A percentile compares a stretch with the other conserved stretches of the same genome.
phyloP scores from a whole-genome alignment of 2,888 invertebrate species.

The Bibio marci region DNA sequence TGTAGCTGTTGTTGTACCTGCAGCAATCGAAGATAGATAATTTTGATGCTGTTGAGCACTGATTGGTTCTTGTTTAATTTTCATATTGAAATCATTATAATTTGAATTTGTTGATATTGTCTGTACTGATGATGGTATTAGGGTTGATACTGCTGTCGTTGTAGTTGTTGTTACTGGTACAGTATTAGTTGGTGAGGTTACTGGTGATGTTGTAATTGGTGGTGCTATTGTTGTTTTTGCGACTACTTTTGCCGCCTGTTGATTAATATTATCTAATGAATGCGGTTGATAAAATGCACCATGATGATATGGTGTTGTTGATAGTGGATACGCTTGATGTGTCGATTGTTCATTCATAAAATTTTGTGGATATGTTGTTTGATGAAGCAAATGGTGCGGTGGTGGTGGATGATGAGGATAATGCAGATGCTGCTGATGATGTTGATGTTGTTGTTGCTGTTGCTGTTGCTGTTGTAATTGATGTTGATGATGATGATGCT shows the following conservation, averaged over 20 bases:
- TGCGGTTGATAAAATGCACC: background rate
- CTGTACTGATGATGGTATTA: background rate
- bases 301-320: background rate
- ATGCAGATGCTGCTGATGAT: constrained; percentile 1
- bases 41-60: too few species aligned
- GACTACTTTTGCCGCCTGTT: background rate
- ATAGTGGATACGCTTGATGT: background rate
- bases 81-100: background rate
- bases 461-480: background rate
- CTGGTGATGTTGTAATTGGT: constrained; percentile 5
- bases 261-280: background rate
- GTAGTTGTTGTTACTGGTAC: constrained; percentile 4
- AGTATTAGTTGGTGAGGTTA: constrained; percentile 2
- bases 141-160: background rate
- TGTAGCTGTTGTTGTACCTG: too few species aligned
- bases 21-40: too few species aligned
- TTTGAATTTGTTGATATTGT: background rate
- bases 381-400: background rate
- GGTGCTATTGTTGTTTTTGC: constrained; percentile 8
- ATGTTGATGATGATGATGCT: background rate
- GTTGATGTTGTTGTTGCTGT: background rate
- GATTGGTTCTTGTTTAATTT: constrained; percentile 4
- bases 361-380: background rate
- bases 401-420: background rate
- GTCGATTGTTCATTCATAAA: background rate